Percentiles rank a stretch among this genome's conserved stretches.
These are phyloP conservation scores for Acanthosoma haemorrhoidale DNA, from an alignment of 2,888 invertebrate genomes.

Conservation along the genomic window DNA sequence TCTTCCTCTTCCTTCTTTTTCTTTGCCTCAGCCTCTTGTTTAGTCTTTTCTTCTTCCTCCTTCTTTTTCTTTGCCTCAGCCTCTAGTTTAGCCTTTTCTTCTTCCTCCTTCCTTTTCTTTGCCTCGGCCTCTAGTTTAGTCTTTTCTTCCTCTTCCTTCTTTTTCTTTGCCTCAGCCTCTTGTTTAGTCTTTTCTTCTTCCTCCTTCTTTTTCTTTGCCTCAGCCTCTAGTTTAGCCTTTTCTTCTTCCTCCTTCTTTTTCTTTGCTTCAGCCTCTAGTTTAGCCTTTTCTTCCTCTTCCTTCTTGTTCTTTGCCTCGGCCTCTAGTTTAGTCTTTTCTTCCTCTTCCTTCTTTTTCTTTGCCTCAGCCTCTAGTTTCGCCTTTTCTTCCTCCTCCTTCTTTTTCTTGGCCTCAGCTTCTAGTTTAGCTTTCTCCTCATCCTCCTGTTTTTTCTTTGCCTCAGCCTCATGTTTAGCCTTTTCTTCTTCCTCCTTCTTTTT, in stretches of 20 bases:
- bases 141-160: constrained; percentile 13
- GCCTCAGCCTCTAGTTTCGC: constrained; percentile 31
- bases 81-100: not conserved
- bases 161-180: not conserved
- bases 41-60: constrained; percentile 29
- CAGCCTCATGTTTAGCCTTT: constrained; percentile 21
- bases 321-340: constrained; percentile 22
- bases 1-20: constrained; percentile 2
- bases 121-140: constrained; percentile 34
- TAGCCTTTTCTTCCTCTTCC: not conserved
- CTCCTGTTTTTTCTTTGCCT: constrained; percentile 32
- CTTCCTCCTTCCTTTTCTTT: not conserved
- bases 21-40: not conserved
- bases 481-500: constrained; percentile 34
- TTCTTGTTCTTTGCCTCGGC: not conserved
- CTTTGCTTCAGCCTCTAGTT: constrained; percentile 18
- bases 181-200: not conserved
- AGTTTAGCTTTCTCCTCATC: constrained; percentile 36
- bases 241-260: constrained; percentile 32
- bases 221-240: constrained; percentile 34
- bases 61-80: constrained; percentile 13
- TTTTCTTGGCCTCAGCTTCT: constrained; percentile 26
- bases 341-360: constrained; percentile 27
- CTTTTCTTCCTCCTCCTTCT: constrained; percentile 36
- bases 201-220: constrained; percentile 25